A percentile compares a stretch with the other conserved stretches of the same genome.
phyloP scores from a whole-genome alignment of 2,888 invertebrate species.

The Hipparchia semele region DNA sequence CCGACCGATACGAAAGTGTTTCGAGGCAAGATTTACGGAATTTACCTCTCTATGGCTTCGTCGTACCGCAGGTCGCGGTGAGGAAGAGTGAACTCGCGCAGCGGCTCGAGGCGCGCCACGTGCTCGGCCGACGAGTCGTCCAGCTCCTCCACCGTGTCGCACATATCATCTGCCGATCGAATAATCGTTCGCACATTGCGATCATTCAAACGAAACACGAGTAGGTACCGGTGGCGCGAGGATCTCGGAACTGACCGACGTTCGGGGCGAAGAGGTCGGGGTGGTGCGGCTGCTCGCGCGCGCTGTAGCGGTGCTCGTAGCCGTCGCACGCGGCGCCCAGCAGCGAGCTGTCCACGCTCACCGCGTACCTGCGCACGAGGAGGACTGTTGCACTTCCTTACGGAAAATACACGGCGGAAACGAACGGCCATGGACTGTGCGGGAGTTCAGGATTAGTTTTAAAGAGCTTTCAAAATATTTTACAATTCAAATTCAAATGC shows the following conservation, averaged over 20 bases:
- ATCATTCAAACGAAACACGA: no score
- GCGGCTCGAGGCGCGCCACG: conserved; percentile 61
- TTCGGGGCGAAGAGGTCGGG: conserved; percentile 52
- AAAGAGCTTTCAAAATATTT: no score
- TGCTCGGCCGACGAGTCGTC: conserved; percentile 45
- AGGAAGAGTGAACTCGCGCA: conserved; percentile 64
- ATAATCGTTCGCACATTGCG: background rate
- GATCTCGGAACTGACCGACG: conserved; percentile 47
- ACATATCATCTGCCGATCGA: conserved; percentile 51
- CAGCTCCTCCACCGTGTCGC: conserved; percentile 50
- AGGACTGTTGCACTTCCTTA: background rate
- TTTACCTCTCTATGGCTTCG: conserved; percentile 34
- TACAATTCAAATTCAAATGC: no score
- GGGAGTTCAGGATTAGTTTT: no score
- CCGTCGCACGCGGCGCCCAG: conserved; percentile 63
- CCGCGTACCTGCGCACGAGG: no score
- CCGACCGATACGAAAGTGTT: no score
- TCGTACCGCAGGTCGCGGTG: conserved; percentile 59
- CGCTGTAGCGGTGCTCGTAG: conserved; percentile 64
- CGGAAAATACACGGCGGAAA: no score
- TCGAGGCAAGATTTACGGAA: background rate
- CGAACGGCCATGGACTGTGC: no score
- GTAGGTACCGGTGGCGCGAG: background rate
- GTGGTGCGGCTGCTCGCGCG: conserved; percentile 41
- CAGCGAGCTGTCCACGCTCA: conserved; percentile 63